phyloP scores from a whole-genome alignment of 2,888 invertebrate genomes.

The Papilio demoleus region DNA sequence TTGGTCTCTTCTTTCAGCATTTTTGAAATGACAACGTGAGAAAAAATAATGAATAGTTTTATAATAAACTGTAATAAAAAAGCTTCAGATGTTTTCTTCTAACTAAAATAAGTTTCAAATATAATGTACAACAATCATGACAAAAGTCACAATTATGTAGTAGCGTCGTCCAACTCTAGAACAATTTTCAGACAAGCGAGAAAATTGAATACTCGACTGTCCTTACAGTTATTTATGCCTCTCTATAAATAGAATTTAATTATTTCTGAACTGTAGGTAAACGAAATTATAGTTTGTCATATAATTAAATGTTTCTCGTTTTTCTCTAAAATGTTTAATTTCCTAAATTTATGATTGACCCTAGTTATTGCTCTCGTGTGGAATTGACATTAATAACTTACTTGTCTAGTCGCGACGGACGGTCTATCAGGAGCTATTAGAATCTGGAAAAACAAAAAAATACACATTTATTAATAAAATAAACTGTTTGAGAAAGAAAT shows the following conservation, averaged over 20 bases:
- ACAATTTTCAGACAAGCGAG: conserved; percentile 1
- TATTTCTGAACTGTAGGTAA: background rate
- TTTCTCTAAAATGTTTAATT: no score
- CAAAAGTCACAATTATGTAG: conserved; percentile 9
- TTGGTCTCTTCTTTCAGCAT: no score
- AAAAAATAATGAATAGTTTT: background rate
- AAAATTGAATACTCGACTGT: background rate
- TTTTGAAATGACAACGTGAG: no score
- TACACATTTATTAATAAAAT: conserved; percentile 23
- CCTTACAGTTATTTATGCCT: background rate
- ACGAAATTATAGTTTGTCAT: background rate
- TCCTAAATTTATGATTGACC: no score
- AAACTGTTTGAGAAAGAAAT: background rate
- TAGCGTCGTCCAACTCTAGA: background rate
- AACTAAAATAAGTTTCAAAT: background rate
- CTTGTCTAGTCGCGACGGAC: conserved; percentile 73
- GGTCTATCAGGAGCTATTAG: conserved; percentile 74
- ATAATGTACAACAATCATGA: background rate
- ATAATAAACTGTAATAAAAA: background rate
- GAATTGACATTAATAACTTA: no score
- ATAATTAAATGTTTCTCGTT: background rate
- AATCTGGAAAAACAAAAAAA: conserved; percentile 66
- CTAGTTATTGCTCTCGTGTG: no score
- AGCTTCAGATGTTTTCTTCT: background rate
- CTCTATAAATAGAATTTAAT: background rate